Base-by-base conservation (phyloP, 1,140 invertebrate species). In the Drosophila micromelanica region DNA sequence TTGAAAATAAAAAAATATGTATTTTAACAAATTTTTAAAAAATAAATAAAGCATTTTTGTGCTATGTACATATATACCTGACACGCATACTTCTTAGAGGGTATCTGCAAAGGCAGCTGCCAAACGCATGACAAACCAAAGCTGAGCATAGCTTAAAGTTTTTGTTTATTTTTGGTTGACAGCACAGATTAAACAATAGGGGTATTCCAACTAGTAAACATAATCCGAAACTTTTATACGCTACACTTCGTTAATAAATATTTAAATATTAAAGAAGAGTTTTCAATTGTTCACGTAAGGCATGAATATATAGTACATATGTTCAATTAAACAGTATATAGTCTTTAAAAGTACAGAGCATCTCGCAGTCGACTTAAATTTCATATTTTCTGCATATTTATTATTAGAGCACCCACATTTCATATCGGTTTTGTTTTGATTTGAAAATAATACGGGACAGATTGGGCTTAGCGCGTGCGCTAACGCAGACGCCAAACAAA, bases 101-200 rank as follows among this genome's bases (percentile, higher is more conserved):
- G 23, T 57, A 43, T 57, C 43, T 32, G 5, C 38, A 71, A 76
- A 51, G 51, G 76, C 76, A 78, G 70, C 76, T 62, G 76, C 46
- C 76, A 23, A 78, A 78, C 68, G 56, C 42, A 45, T 55, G 70
- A 52, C 62, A 73, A 73, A 3, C 43, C 2, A 45, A 20, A 7
- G 43, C 43, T 15, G 43, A 45, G 7, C 12, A 9, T 17, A 45
- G 17, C 43, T 59, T 68, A 57, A 80, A 60, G 68, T 76, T 76
- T 80, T 80, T 80, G 78, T 80, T 80, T 80, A 72, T 80, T 80
- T 80, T 80, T 38, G 38, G 46, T 17, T 9, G 32, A 11, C 57
- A 60, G 30, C 32, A 11, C 35, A 62, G 67, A 80, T 80, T 76
- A 61, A 80, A 75, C 69, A 49, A 64, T 40, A 40, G 38, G 38